Evolutionary conservation across 2,888 invertebrate genomes (phyloP).

Genomic region (Pyralis farinalis): DNA sequence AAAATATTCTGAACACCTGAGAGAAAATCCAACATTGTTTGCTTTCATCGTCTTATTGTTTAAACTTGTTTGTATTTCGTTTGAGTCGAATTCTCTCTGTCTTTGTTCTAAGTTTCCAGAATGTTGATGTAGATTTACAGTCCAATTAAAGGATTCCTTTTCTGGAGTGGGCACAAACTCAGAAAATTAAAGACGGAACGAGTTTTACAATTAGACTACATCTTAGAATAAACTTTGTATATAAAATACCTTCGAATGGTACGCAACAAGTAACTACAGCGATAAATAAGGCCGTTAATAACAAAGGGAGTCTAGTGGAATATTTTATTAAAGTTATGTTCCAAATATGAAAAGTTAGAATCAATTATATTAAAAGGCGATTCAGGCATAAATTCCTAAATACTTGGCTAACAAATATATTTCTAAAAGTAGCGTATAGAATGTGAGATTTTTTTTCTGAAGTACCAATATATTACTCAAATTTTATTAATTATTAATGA

Average conservation of each 20-base stretch:
- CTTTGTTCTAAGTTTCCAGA: slow-evolving; percentile 24
- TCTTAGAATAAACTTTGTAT: slow-evolving; percentile 5
- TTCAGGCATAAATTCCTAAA: too few species aligned
- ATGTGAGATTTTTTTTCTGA: too few species aligned
- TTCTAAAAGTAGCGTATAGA: too few species aligned
- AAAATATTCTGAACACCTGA: slow-evolving; percentile 13
- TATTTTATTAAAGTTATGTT: background rate
- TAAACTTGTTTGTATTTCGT: slow-evolving; percentile 19
- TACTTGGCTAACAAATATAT: too few species aligned
- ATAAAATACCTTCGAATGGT: slow-evolving; percentile 7
- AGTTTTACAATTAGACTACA: slow-evolving; percentile 4
- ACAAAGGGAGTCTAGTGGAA: background rate
- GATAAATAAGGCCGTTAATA: slow-evolving; percentile 3
- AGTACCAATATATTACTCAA: too few species aligned
- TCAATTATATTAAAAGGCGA: background rate
- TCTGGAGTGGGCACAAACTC: slow-evolving; percentile 7
- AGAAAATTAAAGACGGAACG: slow-evolving; percentile 3
- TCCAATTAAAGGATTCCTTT: slow-evolving; percentile 12
- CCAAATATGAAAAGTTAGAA: background rate
- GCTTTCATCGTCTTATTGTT: slow-evolving; percentile 21
- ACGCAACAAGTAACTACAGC: slow-evolving; percentile 6
- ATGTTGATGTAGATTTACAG: slow-evolving; percentile 12
- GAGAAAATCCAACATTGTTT: slow-evolving; percentile 22
- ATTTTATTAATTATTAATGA: too few species aligned
- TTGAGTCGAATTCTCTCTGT: slow-evolving; percentile 11